A percentile compares a stretch with the other conserved stretches of the same genome.
Evolutionary conservation across 2,797 vertebrate species (phyloP).

Genomic region (Cirrhinus molitorella): DNA sequence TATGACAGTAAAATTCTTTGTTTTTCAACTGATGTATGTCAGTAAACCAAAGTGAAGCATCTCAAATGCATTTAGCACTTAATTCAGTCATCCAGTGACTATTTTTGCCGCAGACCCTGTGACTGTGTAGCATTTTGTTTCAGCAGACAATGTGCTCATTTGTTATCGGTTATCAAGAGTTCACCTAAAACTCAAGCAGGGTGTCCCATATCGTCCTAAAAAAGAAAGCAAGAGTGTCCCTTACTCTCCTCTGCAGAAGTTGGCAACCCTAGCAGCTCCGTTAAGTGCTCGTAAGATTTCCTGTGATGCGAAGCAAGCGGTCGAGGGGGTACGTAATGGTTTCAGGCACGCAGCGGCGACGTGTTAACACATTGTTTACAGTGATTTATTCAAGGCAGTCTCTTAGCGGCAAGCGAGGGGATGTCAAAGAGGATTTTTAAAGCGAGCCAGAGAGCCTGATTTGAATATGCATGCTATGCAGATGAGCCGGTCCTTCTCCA

Average conservation of each 20-base stretch:
- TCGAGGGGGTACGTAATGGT: not conserved
- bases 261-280: not conserved
- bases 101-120: not conserved
- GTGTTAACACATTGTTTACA: slow-evolving; percentile 52
- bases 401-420: slow-evolving; percentile 47
- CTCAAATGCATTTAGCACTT: not conserved
- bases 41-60: not conserved
- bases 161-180: not conserved
- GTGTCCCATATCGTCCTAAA: not conserved
- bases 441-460: slow-evolving; percentile 50
- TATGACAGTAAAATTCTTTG: not conserved
- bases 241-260: not conserved
- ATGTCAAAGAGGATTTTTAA: slow-evolving; percentile 50
- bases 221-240: not conserved
- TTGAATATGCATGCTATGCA: slow-evolving; percentile 64
- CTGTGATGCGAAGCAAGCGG: not conserved
- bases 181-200: not conserved
- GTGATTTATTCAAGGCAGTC: slow-evolving; percentile 51
- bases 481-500: slow-evolving; percentile 52
- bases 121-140: not conserved
- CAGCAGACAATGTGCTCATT: not conserved
- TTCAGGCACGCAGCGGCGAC: slow-evolving; percentile 1
- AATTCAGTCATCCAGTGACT: not conserved
- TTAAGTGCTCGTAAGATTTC: slow-evolving; percentile 22
- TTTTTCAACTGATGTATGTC: not conserved